Evolutionary conservation across 1,140 invertebrate species (phyloP).

Genomic region (Diabrotica virgifera): DNA sequence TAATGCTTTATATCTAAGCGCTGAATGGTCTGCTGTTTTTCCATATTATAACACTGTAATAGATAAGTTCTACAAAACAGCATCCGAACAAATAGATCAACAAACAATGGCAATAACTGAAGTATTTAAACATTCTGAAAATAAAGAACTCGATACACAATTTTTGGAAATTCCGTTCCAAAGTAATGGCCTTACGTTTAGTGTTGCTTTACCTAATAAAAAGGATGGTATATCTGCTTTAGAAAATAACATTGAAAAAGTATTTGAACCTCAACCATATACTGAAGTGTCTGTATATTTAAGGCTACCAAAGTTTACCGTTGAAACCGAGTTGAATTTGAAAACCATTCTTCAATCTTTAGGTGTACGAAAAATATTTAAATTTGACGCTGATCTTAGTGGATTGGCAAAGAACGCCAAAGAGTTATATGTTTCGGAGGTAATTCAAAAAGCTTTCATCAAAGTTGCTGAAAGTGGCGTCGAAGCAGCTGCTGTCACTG

Average conservation of each 20-base stretch:
- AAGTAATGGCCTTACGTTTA: constrained; percentile 55
- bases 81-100: constrained; percentile 38
- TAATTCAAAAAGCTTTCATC: constrained; percentile 62
- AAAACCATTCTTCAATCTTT: constrained; percentile 47
- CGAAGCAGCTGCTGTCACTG: constrained; percentile 64
- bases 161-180: constrained; percentile 58
- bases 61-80: constrained; percentile 49
- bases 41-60: constrained; percentile 46
- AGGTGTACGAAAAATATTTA: constrained; percentile 54
- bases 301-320: constrained; percentile 49
- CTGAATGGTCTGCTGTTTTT: constrained; percentile 59
- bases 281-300: constrained; percentile 34
- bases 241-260: constrained; percentile 36
- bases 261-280: constrained; percentile 32
- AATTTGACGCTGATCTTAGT: constrained; percentile 51
- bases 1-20: constrained; percentile 83
- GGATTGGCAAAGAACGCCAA: constrained; percentile 47
- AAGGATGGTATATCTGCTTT: constrained; percentile 51
- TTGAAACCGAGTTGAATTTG: constrained; percentile 48
- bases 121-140: constrained; percentile 52
- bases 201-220: constrained; percentile 65
- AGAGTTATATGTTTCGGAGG: constrained; percentile 29
- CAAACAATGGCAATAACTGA: constrained; percentile 26
- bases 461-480: constrained; percentile 67
- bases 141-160: constrained; percentile 52